A percentile compares a stretch with the other conserved stretches of the same genome.
Evolutionary conservation across 2,888 invertebrate species (phyloP).

Genomic region (Julus scanicus): DNA sequence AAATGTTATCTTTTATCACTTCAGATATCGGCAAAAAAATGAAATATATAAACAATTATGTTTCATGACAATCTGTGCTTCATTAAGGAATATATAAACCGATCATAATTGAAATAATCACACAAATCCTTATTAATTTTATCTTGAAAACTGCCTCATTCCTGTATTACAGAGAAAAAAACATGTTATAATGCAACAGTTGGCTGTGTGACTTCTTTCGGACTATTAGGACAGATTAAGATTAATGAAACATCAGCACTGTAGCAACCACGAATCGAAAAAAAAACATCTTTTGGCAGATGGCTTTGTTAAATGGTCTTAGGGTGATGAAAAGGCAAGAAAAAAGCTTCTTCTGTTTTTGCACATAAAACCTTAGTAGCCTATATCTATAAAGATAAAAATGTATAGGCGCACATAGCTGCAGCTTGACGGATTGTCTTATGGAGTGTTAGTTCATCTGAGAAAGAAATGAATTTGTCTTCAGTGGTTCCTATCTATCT

Average conservation of each 20-base stretch:
- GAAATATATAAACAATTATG: background rate
- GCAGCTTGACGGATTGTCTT: slow-evolving; percentile 25
- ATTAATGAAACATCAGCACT: slow-evolving; percentile 50
- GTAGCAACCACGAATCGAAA: slow-evolving; percentile 27
- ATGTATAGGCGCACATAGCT: background rate
- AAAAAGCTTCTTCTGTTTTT: slow-evolving; percentile 37
- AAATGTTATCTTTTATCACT: no score
- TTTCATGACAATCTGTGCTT: no score
- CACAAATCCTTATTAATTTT: background rate
- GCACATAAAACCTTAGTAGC: slow-evolving; percentile 36
- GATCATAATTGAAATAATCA: no score
- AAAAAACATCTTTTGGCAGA: slow-evolving; percentile 44
- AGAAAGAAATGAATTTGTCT: slow-evolving; percentile 42
- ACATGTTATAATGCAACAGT: background rate
- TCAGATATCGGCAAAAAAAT: background rate
- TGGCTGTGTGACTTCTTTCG: background rate
- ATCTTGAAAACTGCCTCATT: background rate
- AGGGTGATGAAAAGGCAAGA: slow-evolving; percentile 37
- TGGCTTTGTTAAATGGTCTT: slow-evolving; percentile 49
- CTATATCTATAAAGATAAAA: slow-evolving; percentile 42
- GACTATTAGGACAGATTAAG: slow-evolving; percentile 47
- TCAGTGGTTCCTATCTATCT: slow-evolving; percentile 36
- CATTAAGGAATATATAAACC: no score
- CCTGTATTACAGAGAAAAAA: background rate
- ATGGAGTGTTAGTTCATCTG: slow-evolving; percentile 42